These are phyloP conservation scores for Micromesistius poutassou DNA, from an alignment of 2,797 vertebrate species.

Conservation along the genomic window DNA sequence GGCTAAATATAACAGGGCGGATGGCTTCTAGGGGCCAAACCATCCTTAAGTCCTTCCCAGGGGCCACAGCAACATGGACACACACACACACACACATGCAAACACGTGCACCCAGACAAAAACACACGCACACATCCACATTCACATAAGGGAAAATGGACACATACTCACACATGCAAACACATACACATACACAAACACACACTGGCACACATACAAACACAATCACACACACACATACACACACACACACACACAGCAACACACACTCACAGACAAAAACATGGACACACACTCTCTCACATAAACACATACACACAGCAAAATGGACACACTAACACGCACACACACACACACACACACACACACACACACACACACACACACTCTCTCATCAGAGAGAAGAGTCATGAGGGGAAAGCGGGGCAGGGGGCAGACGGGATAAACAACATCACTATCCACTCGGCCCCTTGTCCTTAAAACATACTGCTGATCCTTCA, in stretches of 20 bases:
- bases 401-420: not conserved
- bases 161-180: not conserved
- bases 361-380: not conserved
- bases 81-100: not conserved
- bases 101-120: not conserved
- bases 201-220: not conserved
- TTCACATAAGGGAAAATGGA: not conserved
- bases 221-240: not conserved
- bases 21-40: constrained; percentile 20
- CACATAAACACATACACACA: not conserved
- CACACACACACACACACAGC: not conserved
- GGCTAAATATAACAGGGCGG: constrained; percentile 48
- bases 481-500: not conserved
- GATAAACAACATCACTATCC: no score
- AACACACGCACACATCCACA: not conserved
- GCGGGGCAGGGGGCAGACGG: not conserved
- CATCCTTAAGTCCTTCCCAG: constrained; percentile 30
- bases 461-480: not conserved
- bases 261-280: not conserved
- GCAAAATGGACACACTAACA: not conserved
- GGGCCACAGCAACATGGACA: constrained; percentile 16
- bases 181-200: not conserved
- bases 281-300: not conserved
- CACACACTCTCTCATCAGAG: not conserved
- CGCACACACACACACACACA: not conserved